Evolutionary conservation across 2,113 vertebrate species (phyloP).

Genomic region (Odontesthes bonariensis): DNA sequence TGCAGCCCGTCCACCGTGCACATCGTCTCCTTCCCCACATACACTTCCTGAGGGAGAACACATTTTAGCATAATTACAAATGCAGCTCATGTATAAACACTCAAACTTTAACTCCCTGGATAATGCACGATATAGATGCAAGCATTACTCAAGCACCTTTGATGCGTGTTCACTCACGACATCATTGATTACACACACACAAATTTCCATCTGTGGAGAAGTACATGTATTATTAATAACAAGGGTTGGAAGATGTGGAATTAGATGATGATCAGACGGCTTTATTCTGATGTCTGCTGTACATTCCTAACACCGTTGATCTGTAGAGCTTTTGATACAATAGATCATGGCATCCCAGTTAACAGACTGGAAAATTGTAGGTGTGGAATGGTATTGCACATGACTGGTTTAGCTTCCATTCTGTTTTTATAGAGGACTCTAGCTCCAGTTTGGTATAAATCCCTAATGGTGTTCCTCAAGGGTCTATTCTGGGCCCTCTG

Average conservation of each 20-base stretch:
- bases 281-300: no score
- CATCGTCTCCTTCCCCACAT: conserved; percentile 97
- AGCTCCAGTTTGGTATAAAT: no score
- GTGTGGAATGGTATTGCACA: no score
- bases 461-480: no score
- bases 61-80: conserved; percentile 10
- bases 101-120: neutral
- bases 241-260: conserved; percentile 5
- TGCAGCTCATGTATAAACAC: conserved; percentile 9
- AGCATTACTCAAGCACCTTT: neutral
- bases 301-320: no score
- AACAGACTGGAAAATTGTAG: no score
- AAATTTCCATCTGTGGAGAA: conserved; percentile 11
- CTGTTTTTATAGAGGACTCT: no score
- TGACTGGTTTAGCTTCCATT: no score
- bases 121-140: neutral
- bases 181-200: conserved; percentile 1
- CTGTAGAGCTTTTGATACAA: no score
- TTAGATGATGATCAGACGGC: no score
- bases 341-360: no score
- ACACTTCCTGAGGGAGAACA: conserved; percentile 88
- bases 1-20: conserved; percentile 98
- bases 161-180: conserved; percentile 4
- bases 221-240: conserved; percentile 36
- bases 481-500: no score